Base-by-base conservation (phyloP, 53 echinoderm and acorn worm species). In the Paelopatides confundens region DNA sequence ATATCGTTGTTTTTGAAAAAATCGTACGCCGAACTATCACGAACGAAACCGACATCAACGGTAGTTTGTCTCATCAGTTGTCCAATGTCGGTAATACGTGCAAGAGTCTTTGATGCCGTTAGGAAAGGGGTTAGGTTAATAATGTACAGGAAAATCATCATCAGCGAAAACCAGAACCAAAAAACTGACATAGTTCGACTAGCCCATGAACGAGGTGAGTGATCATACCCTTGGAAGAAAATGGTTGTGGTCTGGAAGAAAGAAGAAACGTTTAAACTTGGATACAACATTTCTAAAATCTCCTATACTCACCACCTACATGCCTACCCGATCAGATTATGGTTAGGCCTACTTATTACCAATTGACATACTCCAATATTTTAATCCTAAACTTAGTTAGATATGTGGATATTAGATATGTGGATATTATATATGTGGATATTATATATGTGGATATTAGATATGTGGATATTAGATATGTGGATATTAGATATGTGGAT, bases 61-160 rank as follows among this genome's bases (percentile, higher is more conserved):
- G 93, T 93, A 35, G 95, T 96, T 88, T 96, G 95, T 51, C 91
- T 71, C 65, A 96, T 84, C 15, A 96, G 93, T 85, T 88, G 93
- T 3, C 96, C 94, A 10, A 95, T 90, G 70, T 94, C 93, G 28
- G 89, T 91, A 26, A 95, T 88, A 26, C 91, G 88, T 4, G 91
- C 89, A 35, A 93, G 85, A 62, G 87, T 93, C 85, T 96, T 96
- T 30, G 94, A 95, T 13, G 94, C 92, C 64, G 34, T 87, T 34
- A 98, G 87, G 92, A 94, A 98, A 4, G 95, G 94, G 8, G 95
- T 84, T 24, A 98, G 91, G 63, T 95, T 98, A 18, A 93, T 35
- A 52, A 95, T 86, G 86, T 95, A 98, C 21, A 95, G 66, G 87
- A 95, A 94, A 24, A 98, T 88, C 91, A 98, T 95, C 62, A 95